phyloP scores from a whole-genome alignment of 2,797 vertebrate species.

The Sebastes trivittatus region DNA sequence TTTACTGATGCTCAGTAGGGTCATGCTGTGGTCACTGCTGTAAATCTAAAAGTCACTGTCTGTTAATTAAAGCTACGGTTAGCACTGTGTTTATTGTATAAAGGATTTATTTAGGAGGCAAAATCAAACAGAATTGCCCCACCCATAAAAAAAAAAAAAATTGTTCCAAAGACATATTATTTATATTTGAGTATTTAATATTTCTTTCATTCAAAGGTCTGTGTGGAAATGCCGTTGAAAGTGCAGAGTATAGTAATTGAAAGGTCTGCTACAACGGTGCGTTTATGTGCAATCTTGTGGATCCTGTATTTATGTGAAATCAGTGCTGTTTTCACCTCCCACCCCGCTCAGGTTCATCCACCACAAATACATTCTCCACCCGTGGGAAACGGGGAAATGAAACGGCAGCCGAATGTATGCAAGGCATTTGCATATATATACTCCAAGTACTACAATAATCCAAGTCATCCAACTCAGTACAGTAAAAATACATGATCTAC shows the following conservation, averaged over 20 bases:
- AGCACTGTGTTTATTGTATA: not conserved
- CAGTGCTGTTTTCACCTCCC: not conserved
- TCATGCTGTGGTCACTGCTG: slow-evolving; percentile 24
- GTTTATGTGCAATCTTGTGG: slow-evolving; percentile 7
- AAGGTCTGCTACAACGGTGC: not conserved
- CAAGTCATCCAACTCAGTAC: not conserved
- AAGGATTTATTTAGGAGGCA: not conserved
- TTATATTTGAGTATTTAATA: not conserved
- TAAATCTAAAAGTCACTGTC: slow-evolving; percentile 13
- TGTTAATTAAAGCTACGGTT: slow-evolving; percentile 6
- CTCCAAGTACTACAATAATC: too few species aligned
- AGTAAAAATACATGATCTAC: not conserved
- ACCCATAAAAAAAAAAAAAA: not conserved
- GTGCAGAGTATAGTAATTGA: not conserved
- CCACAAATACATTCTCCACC: not conserved
- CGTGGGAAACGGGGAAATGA: not conserved
- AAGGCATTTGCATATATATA: not conserved
- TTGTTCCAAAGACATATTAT: not conserved
- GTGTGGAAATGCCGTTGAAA: not conserved
- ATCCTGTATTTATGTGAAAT: not conserved
- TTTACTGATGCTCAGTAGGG: slow-evolving; percentile 21
- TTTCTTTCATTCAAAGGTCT: not conserved
- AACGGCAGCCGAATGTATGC: not conserved
- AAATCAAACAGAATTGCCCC: not conserved
- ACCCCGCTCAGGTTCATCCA: not conserved